A percentile compares a stretch with the other conserved stretches of the same genome.
Conservation (phyloP, 2,113 vertebrate genomes). For the Rhizomys pruinosus region DNA sequence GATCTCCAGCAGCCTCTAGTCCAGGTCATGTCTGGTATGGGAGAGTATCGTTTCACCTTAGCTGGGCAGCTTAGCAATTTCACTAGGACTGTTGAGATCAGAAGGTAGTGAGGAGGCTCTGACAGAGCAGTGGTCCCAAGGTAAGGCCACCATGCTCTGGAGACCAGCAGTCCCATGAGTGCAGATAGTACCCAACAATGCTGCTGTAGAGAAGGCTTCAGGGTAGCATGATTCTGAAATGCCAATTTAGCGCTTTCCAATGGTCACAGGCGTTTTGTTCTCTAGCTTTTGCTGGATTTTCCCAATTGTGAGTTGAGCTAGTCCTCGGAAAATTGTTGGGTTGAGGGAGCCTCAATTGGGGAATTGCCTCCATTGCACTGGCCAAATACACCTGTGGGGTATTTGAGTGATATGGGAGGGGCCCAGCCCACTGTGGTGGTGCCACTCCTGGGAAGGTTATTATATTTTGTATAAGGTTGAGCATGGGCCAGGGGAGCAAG, state of each 20-base stretch:
- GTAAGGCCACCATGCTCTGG: neutral
- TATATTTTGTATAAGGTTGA: too few relatives aligned
- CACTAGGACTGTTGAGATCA: neutral
- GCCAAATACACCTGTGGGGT: too few relatives aligned
- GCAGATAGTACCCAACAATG: neutral
- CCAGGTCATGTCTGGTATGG: neutral
- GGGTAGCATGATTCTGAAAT: conserved; percentile 60
- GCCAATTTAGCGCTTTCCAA: conserved; percentile 7
- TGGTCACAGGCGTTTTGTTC: conserved; percentile 10
- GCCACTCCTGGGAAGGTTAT: too few relatives aligned
- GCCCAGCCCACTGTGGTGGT: too few relatives aligned
- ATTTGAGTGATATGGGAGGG: too few relatives aligned
- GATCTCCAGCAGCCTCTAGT: neutral
- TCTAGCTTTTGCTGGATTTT: neutral
- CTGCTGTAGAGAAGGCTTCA: neutral
- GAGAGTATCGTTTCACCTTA: neutral
- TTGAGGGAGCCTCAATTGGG: too few relatives aligned
- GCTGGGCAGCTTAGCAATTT: neutral
- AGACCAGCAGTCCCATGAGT: neutral
- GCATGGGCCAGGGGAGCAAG: too few relatives aligned
- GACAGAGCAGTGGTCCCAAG: neutral
- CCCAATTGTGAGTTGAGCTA: neutral
- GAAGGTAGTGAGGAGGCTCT: neutral
- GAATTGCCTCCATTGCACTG: too few relatives aligned
- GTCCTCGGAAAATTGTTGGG: conserved; percentile 20